Conservation (phyloP, 2,113 vertebrate species). For the Nothocercus nigrocapillus region DNA sequence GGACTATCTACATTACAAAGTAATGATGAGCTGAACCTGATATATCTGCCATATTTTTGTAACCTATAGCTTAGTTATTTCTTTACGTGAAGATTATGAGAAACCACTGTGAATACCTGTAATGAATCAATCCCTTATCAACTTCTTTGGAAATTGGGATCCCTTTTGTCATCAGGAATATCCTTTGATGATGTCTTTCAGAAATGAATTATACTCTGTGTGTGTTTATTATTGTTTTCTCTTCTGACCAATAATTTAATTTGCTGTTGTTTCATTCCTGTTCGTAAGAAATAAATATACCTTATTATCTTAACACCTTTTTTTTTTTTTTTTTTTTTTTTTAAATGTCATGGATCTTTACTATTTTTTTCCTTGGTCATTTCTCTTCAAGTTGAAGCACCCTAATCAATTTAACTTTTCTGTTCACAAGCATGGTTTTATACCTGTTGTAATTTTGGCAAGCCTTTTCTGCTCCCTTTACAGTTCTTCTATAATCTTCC, state of each 20-base stretch:
- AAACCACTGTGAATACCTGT: accelerated
- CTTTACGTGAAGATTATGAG: background rate
- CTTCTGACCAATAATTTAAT: background rate
- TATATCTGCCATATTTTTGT: background rate
- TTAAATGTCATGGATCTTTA: background rate
- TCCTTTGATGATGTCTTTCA: background rate
- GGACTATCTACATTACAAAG: background rate
- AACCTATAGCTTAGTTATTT: background rate
- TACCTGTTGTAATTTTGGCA: background rate
- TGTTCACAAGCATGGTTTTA: accelerated
- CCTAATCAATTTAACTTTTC: background rate
- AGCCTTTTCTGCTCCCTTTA: background rate
- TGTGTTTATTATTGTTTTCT: background rate
- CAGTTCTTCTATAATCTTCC: background rate
- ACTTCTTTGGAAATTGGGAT: background rate
- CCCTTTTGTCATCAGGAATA: background rate
- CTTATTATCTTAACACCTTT: background rate
- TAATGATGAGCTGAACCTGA: background rate
- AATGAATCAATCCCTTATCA: background rate
- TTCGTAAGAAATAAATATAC: background rate
- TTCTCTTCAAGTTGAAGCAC: background rate
- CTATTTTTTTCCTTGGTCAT: background rate
- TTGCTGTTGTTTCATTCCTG: background rate
- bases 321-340: background rate
- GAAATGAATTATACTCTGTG: background rate